Evolutionary conservation across 1,140 invertebrate species (phyloP), one percentile per base, ranked within the genome.

Genomic region (Radopholus similis): DNA sequence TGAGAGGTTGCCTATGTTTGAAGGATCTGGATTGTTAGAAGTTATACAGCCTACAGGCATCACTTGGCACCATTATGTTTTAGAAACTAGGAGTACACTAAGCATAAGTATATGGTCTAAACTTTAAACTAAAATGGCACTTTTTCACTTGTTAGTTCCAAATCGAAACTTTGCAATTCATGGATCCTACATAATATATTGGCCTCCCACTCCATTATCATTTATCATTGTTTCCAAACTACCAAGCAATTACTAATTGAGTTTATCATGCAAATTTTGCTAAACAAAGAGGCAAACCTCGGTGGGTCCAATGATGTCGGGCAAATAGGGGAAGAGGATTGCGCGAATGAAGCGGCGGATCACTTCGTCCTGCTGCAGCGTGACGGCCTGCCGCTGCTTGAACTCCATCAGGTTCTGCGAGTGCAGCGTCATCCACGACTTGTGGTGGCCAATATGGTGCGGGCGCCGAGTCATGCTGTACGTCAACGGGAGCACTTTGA

Each of bases 381-480:
- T 66, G 9, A 74, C 13, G 23, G 68, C 73, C 32, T 82, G 78
- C 28, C 72, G 64, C 59, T 82, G 78, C n/a, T 73, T 55, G 54
- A 81, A 81, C 37, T 75, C 78, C 64, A 81, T 78, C 8, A 81
- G 57, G 67, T 81, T 82, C 34, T 81, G 78, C 6, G 78, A 69
- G 59, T 81, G 75, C 77, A 77, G 82, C 34, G 78, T 78, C 26
- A 81, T 68, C 78, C 81, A 81, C 9, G 77, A 40, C 53, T 81
- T 81, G 55, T 73, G 35, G 2, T 81, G 72, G 2, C 78, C 78
- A 49, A 81, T 81, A 40, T 81, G 81, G 26, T 72, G 68, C 2
- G 78, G 78, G 38, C 67, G 66, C 37, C 68, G 66, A 53, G 75
- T 57, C 78, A 82, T 81, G 54, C 82, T 77, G 44, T 82, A 83